phyloP scores from a whole-genome alignment of 2,797 vertebrate genomes.

The Falco cherrug region DNA sequence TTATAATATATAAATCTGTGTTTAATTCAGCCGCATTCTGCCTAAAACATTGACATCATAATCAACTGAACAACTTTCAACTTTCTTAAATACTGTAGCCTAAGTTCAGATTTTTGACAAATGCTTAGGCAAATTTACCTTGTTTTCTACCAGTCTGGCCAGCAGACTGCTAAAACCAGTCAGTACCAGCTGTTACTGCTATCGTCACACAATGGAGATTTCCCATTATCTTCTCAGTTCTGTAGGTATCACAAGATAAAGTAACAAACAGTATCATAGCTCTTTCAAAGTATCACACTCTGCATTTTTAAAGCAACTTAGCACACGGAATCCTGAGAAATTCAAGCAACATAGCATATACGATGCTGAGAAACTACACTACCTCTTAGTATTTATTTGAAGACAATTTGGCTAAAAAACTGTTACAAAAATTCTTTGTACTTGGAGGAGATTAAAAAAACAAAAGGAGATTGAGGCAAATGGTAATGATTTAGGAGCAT shows the following conservation, averaged over 20 bases:
- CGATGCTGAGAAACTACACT: neutral
- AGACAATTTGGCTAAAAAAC: neutral
- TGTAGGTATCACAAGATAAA: neutral
- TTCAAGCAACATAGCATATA: neutral
- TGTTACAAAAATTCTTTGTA: neutral
- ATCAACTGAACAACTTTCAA: neutral
- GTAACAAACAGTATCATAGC: neutral
- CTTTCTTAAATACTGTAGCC: neutral
- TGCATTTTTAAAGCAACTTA: neutral
- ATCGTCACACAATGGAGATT: neutral
- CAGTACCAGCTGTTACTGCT: neutral
- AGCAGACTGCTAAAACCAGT: neutral
- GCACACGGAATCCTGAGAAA: neutral
- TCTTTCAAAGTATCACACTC: neutral
- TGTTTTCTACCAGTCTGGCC: neutral
- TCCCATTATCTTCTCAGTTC: neutral
- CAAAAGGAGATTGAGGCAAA: neutral
- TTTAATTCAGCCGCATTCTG: neutral
- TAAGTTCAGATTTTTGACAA: neutral
- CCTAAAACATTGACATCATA: neutral
- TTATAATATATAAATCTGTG: neutral
- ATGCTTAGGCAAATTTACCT: neutral
- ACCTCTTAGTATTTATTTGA: neutral
- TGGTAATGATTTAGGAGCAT: neutral
- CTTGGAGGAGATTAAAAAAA: neutral